Base-by-base conservation (phyloP, 2,888 invertebrate genomes). In the Tenodera sinensis region DNA sequence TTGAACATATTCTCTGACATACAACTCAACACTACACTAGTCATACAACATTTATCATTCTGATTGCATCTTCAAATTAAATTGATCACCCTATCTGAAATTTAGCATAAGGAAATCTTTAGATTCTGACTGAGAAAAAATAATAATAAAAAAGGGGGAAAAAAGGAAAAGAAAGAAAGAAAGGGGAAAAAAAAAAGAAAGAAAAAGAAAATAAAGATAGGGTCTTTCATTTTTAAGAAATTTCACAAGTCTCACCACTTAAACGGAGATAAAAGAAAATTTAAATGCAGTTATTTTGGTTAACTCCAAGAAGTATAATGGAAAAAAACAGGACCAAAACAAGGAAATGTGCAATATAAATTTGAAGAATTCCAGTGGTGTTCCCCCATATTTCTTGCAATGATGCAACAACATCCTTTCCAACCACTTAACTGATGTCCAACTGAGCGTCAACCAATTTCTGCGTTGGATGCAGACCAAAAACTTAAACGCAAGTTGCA, bases 401-500 rank as follows among this genome's bases (percentile, higher is more conserved):
- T 71, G 54, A 71, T 71, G 54, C 54, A 71, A 20, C 20, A 1
- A 7, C 1, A 71, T 25, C 4, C 54, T 20, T 71, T 71, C 54
- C 54, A 71, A 20, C 25, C 54, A 71, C 54, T 71, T 71, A 20
- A 71, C 54, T 25, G 25, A 71, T 25, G 25, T 71, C 54, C 54
- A 71, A 20, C 25, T 71, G 25, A 71, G 25, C 54, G 20, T 71
- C 54, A 71, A 20, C 54, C 15, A 71, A 71, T 71, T 71, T 71
- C 54, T 71, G 54, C 54, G 14, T 54, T 83, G 83, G 87, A 89
- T 87, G 89, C 89, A 89, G 84, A 89, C 87, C 28, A 89, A 84
- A 89, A 89, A 83, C 87, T 81, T 83, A 87, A 89, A 89, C 87
- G 84, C 89, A 89, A 89, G 87, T 89, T 89, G 89, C 87, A 87